A percentile compares a stretch with the other conserved stretches of the same genome.
Evolutionary conservation across 2,888 invertebrate species (phyloP).

Genomic region (Loripinus fragilis): DNA sequence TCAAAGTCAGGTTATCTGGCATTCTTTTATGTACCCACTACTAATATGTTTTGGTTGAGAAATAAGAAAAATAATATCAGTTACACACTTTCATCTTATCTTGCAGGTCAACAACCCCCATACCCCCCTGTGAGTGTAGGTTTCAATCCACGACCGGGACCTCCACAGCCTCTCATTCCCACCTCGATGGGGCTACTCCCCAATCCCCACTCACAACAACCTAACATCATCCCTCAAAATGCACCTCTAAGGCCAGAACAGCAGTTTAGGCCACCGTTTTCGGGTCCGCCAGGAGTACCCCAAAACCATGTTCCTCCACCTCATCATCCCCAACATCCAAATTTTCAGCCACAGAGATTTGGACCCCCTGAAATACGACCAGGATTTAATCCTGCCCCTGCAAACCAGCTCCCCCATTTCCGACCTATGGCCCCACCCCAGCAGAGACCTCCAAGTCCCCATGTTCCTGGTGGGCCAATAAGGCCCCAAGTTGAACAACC

Average conservation of each 20-base stretch:
- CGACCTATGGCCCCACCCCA: not conserved
- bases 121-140: not conserved
- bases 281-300: not conserved
- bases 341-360: not conserved
- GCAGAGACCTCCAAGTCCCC: not conserved
- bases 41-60: too few species aligned
- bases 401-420: not conserved
- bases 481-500: not conserved
- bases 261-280: not conserved
- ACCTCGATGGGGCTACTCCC: not conserved
- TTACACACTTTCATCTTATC: too few species aligned
- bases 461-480: not conserved
- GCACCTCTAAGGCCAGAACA: not conserved
- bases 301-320: not conserved
- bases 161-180: not conserved
- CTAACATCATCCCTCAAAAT: not conserved
- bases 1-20: too few species aligned
- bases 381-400: not conserved
- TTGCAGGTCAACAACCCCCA: not conserved
- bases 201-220: not conserved
- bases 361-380: not conserved
- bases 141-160: not conserved
- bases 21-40: too few species aligned
- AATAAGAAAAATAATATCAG: too few species aligned
- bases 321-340: not conserved